phyloP scores from a whole-genome alignment of 2,113 vertebrate genomes.

The Puma concolor region DNA sequence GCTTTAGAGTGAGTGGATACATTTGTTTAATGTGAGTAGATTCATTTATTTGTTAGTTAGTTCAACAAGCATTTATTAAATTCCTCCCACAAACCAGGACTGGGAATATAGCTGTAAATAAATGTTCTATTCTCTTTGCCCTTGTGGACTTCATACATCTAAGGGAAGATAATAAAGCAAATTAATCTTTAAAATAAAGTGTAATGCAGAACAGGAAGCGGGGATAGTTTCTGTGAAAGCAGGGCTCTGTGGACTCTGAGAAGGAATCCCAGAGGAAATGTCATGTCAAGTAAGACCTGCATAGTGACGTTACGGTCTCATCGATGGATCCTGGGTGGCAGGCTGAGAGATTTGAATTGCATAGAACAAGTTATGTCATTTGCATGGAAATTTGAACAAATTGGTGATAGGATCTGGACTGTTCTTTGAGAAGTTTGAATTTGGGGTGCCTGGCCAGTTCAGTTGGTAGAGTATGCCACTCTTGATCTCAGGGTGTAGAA shows the following conservation, averaged over 20 bases:
- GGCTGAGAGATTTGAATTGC: neutral
- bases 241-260: neutral
- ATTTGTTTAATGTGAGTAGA: neutral
- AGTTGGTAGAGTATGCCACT: neutral
- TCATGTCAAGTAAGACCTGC: neutral
- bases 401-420: neutral
- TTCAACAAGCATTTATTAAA: neutral
- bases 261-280: neutral
- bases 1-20: neutral
- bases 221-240: neutral
- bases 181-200: neutral
- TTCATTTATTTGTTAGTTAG: slow-evolving; percentile 29
- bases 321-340: neutral
- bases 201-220: neutral
- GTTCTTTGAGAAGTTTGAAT: neutral
- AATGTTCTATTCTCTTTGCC: neutral
- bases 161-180: neutral
- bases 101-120: neutral
- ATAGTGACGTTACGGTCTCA: neutral
- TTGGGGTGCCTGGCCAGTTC: neutral
- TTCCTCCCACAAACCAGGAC: neutral
- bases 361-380: neutral
- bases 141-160: neutral
- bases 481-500: neutral
- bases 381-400: slow-evolving; percentile 24